phyloP scores from a whole-genome alignment of 2,113 vertebrate species.

The Mustela lutreola region DNA sequence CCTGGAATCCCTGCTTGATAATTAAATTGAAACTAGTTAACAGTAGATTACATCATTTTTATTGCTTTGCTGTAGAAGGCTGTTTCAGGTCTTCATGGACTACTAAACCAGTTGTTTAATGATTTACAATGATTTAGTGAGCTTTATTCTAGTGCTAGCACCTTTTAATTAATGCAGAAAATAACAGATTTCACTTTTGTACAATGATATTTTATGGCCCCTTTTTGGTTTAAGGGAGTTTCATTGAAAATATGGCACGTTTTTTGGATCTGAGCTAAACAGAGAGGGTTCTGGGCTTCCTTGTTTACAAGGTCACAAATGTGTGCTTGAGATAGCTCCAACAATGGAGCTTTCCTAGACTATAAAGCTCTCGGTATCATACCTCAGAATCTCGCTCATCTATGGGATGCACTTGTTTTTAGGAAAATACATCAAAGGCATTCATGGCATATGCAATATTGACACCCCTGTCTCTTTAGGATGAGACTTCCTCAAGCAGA shows the following conservation, averaged over 20 bases:
- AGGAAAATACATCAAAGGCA: slow-evolving; percentile 26
- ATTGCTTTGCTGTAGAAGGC: slow-evolving; percentile 72
- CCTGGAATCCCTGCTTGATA: slow-evolving; percentile 72
- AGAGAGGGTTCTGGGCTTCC: not conserved
- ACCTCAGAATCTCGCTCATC: slow-evolving; percentile 57
- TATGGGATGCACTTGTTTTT: slow-evolving; percentile 57
- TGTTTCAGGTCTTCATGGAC: slow-evolving; percentile 43
- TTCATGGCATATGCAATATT: not conserved
- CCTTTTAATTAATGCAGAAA: slow-evolving; percentile 63
- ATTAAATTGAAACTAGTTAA: slow-evolving; percentile 83
- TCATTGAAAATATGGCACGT: slow-evolving; percentile 6
- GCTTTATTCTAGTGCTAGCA: slow-evolving; percentile 22
- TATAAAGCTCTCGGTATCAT: not conserved
- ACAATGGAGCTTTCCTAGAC: not conserved
- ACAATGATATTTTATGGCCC: not conserved
- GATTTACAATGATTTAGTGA: slow-evolving; percentile 60
- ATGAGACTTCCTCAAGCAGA: slow-evolving; percentile 28
- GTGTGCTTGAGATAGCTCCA: not conserved
- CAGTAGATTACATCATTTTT: slow-evolving; percentile 69
- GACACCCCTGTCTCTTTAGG: slow-evolving; percentile 33
- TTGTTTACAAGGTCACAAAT: slow-evolving; percentile 61
- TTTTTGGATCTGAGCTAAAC: not conserved
- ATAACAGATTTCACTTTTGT: slow-evolving; percentile 61
- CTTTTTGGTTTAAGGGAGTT: slow-evolving; percentile 1
- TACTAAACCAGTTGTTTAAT: slow-evolving; percentile 68